Base-by-base conservation (phyloP, 2,113 vertebrate species). In the Lepidothrix coronata region DNA sequence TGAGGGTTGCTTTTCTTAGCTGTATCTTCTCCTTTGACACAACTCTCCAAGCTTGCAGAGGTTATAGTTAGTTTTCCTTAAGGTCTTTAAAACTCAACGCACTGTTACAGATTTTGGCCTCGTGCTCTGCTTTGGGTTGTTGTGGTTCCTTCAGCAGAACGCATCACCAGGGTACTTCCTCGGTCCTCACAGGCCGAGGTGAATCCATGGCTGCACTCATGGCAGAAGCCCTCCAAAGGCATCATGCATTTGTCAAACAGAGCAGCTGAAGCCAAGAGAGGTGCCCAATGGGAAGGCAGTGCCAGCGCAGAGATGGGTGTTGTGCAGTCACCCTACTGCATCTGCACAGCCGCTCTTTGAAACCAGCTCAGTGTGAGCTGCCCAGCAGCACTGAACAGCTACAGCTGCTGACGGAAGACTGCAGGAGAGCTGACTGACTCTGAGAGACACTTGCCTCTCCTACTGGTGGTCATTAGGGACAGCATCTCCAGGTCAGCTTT, bases 261-360 rank as follows among this genome's bases (percentile, higher is more conserved):
- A 72, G 46, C 59, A 54, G 49, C 77, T 58, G 70, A 82, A 85
- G 48, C 41, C 37, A 24, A 51, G 65, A 33, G 13, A 61, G 19
- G 41, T 24, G 13, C 44, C 2, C 6, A 33, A 52, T 2, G 24
- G 55, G 67, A 88, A 55, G 27, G 51, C 57, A 67, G 43, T 14
- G 6, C 24, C 71, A 62, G 51, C 2, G 11, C 37, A 58, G 66
- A 4, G 15, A 27, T 5, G 66, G 13, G 20, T 39, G 35, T 5
- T 41, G 39, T 3, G 31, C 11, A 1, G 46, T 67, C 55, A 46
- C 71, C 30, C 48, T 46, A 3, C 37, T 14, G 27, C 6, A 1
- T 43, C 43, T 49, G 18, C 12, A 8, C 7, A 1, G 46, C 22
- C 0, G 0, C 12, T 6, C 23, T 33, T 51, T 28, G 67, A 27